Percentiles rank a stretch among this genome's conserved stretches.
These are phyloP conservation scores for Drosophila paranaensis DNA, from an alignment of 2,888 invertebrate species.

Conservation along the genomic window DNA sequence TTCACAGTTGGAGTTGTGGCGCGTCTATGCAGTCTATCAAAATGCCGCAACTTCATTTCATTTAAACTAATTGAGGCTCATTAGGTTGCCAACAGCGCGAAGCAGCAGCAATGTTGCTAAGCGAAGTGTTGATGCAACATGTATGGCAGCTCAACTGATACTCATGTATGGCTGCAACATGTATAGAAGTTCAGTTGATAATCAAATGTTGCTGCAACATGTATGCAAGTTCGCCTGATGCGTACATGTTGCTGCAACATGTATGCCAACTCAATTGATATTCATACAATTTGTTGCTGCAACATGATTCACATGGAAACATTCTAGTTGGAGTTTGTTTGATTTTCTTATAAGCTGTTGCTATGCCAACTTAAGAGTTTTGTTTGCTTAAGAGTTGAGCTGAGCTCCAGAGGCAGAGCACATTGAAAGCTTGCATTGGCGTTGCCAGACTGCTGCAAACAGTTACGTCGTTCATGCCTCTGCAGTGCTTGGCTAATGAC, in stretches of 20 bases:
- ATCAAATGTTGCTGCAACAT: conserved; percentile 18
- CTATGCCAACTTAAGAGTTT: conserved; percentile 21
- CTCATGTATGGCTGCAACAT: conserved; percentile 25
- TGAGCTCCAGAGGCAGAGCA: conserved; percentile 33
- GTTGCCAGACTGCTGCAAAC: conserved; percentile 49
- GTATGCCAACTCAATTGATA: neutral
- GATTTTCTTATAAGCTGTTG: conserved; percentile 30
- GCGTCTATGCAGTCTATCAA: conserved; percentile 45
- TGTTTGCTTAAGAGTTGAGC: conserved; percentile 22
- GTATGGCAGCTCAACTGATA: neutral
- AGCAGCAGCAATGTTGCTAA: conserved; percentile 49
- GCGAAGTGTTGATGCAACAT: conserved; percentile 6
- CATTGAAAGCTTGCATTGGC: conserved; percentile 31
- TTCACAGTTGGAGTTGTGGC: conserved; percentile 26
- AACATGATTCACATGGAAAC: conserved; percentile 21
- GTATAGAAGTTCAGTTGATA: conserved; percentile 7
- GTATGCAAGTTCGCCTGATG: conserved; percentile 3
- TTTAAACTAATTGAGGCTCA: conserved; percentile 71
- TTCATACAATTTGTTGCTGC: neutral
- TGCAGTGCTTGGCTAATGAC: neutral
- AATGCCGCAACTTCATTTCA: conserved; percentile 54
- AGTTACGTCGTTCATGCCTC: neutral
- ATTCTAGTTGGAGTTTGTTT: conserved; percentile 26
- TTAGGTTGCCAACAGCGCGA: conserved; percentile 33
- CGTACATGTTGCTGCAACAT: neutral